A percentile compares a stretch with the other conserved stretches of the same genome.
phyloP scores from a whole-genome alignment of 1,140 invertebrate species.

The Drosophila virilis region DNA sequence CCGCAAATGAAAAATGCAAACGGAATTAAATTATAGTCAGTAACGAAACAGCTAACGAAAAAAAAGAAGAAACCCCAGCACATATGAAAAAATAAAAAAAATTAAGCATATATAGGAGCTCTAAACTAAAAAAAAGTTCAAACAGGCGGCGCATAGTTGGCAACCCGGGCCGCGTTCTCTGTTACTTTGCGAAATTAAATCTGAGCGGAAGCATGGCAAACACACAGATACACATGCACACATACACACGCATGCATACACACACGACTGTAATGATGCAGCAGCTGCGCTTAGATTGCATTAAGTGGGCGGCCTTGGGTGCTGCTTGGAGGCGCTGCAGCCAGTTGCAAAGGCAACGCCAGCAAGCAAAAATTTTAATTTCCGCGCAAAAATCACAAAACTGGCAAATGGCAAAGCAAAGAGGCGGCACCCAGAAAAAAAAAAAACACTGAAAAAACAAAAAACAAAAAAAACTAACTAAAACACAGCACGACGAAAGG shows the following conservation, averaged over 20 bases:
- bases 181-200: slow-evolving; percentile 78
- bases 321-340: slow-evolving; percentile 38
- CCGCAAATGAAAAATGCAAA: slow-evolving; percentile 82
- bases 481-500: slow-evolving; percentile 26
- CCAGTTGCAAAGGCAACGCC: slow-evolving; percentile 29
- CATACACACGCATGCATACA: slow-evolving; percentile 14
- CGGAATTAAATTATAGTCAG: slow-evolving; percentile 81
- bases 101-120: slow-evolving; percentile 37
- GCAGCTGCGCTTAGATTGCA: slow-evolving; percentile 83
- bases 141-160: slow-evolving; percentile 76
- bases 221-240: slow-evolving; percentile 34
- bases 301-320: slow-evolving; percentile 63
- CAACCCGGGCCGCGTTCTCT: slow-evolving; percentile 46
- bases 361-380: slow-evolving; percentile 75
- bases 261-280: slow-evolving; percentile 72
- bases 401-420: slow-evolving; percentile 52
- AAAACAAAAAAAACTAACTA: slow-evolving; percentile 20
- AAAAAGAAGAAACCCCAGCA: slow-evolving; percentile 37
- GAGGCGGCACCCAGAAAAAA: slow-evolving; percentile 8
- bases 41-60: slow-evolving; percentile 65
- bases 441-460: slow-evolving; percentile 20
- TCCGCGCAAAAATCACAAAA: slow-evolving; percentile 74
- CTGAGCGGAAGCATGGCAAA: slow-evolving; percentile 73
- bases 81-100: slow-evolving; percentile 45
- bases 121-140: slow-evolving; percentile 64